A percentile compares a stretch with the other conserved stretches of the same genome.
Conservation (phyloP, 2,113 vertebrate genomes). For the Rhabdomys dilectus region DNA sequence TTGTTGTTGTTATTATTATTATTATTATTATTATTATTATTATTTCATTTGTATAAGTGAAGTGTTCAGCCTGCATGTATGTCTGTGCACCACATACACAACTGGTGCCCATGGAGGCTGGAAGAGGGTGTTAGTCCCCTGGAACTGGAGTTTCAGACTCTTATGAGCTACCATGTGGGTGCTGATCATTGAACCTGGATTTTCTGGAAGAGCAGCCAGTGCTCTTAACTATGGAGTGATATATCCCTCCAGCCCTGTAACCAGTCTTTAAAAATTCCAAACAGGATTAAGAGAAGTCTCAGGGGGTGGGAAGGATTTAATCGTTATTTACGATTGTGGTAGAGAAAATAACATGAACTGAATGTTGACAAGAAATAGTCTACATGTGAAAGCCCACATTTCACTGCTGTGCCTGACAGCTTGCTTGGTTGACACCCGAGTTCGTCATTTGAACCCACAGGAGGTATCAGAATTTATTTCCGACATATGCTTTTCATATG, state of each 20-base stretch:
- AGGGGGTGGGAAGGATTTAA: background rate
- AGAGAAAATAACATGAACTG: slow-evolving; percentile 22
- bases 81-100: background rate
- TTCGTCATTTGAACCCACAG: background rate
- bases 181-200: background rate
- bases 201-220: background rate
- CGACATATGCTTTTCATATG: background rate
- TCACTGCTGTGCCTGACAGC: background rate
- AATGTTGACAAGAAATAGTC: slow-evolving; percentile 30
- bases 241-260: background rate
- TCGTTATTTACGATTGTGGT: background rate
- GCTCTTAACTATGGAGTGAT: background rate
- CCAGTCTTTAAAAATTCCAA: background rate
- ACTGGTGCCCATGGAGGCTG: background rate
- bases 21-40: background rate
- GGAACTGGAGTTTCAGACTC: background rate
- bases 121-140: background rate
- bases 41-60: background rate
- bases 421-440: background rate
- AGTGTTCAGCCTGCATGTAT: background rate
- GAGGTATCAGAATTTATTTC: background rate
- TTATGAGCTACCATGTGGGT: background rate
- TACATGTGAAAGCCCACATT: background rate
- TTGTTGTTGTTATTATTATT: background rate
- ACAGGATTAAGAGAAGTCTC: background rate